phyloP scores from a whole-genome alignment of 2,113 vertebrate species.

The Holacanthus passer region DNA sequence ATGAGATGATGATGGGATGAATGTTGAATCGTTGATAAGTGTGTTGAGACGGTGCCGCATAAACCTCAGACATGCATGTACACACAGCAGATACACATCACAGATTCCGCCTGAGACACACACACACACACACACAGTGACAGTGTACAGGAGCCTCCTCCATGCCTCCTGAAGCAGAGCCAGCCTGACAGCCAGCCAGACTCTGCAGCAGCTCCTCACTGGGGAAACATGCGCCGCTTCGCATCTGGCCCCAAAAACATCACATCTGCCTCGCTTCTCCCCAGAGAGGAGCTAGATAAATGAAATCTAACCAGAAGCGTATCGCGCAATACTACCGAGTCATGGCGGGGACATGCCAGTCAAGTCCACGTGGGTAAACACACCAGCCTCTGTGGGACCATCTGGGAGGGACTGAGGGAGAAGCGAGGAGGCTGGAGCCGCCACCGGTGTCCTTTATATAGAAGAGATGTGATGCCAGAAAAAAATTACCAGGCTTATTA shows the following conservation, averaged over 20 bases:
- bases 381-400: constrained; percentile 42
- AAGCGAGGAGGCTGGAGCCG: constrained; percentile 6
- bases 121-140: constrained; percentile 15
- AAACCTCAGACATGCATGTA: constrained; percentile 36
- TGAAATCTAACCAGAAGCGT: constrained; percentile 59
- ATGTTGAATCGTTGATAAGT: constrained; percentile 26
- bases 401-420: constrained; percentile 21
- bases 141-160: constrained; percentile 23
- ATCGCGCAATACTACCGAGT: constrained; percentile 35
- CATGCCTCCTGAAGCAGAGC: constrained; percentile 64
- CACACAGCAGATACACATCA: constrained; percentile 27
- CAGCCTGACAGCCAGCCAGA: constrained; percentile 72
- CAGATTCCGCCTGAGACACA: background rate
- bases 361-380: constrained; percentile 63
- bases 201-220: constrained; percentile 47
- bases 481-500: constrained; percentile 18
- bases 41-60: constrained; percentile 1
- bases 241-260: constrained; percentile 77
- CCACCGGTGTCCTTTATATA: constrained; percentile 6
- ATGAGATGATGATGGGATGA: constrained; percentile 25
- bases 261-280: constrained; percentile 69
- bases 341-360: constrained; percentile 45
- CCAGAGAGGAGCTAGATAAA: constrained; percentile 64
- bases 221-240: constrained; percentile 62
- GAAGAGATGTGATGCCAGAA: constrained; percentile 33